Evolutionary conservation across 30 jellyfish, hydroid and myxozoan genomes (phyloP), one percentile per base, ranked within the genome.

Genomic region (Rhopilema esculentum): DNA sequence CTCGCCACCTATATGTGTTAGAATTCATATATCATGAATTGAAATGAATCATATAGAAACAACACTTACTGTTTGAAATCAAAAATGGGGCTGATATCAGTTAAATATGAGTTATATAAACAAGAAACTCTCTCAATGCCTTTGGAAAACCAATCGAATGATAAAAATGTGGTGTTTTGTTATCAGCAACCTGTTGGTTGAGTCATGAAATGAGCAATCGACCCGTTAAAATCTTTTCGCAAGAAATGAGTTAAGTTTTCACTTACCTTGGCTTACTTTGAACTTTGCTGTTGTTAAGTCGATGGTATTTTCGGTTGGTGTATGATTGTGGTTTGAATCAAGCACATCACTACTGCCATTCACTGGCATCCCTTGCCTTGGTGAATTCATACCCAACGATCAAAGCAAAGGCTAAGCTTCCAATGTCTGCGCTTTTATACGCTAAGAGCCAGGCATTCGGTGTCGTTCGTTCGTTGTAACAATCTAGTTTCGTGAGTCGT

Each of bases 211-310:
- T 22, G 88, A 78, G 88, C 88, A 80, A 69, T 57, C 49, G 26
- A 29, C 24, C 52, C 7, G 18, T 40, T 22, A 50, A 50, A 7
- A 49, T 1, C 22, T 16, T 15, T 8, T 27, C 64, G 19, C 29
- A 16, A 17, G 30, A 57, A n/a, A 79, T 16, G 65, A 20, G 25
- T 52, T 0, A 62, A 30, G 8, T 28, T 4, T 0, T 26, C 21
- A 27, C 29, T 17, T 84, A 84, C 92, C 92, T 84, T 84, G 92
- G 65, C 85, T 84, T 26, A 84, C 87, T 71, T 84, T 84, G 63
- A 84, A 84, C 63, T 84, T 84, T 30, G 92, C 92, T 27, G 92
- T 70, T 1, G 92, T 71, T 23, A 84, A 32, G 73, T 84, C 92
- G 28, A 28, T 24, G n/a, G 76, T n/a, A n/a, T n/a, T 6, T 12